These are phyloP conservation scores for Drosophila lacicola DNA, from an alignment of 2,888 invertebrate genomes.

Conservation along the genomic window DNA sequence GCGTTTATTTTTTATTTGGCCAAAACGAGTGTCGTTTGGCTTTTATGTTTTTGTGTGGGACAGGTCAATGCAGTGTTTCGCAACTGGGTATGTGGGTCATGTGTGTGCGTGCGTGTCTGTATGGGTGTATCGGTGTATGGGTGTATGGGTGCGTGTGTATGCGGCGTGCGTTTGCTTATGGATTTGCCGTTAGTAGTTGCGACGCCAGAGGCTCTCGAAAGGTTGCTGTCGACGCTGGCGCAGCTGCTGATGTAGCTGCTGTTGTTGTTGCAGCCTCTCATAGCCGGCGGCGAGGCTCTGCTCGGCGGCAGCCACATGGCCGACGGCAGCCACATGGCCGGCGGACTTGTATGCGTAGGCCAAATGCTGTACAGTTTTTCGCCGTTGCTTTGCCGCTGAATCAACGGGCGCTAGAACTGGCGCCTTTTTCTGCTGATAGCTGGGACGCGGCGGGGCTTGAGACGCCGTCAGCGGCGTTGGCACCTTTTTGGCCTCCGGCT, in stretches of 20 bases:
- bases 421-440: background rate
- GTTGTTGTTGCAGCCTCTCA: slow-evolving; percentile 29
- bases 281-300: background rate
- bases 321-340: background rate
- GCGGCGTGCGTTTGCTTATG: background rate
- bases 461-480: background rate
- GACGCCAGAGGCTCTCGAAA: slow-evolving; percentile 46
- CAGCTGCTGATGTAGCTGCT: slow-evolving; percentile 32
- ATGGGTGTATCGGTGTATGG: background rate
- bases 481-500: background rate
- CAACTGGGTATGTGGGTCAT: slow-evolving; percentile 37
- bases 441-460: background rate
- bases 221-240: slow-evolving; percentile 43
- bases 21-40: slow-evolving; percentile 28
- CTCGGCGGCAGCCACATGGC: background rate
- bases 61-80: slow-evolving; percentile 34
- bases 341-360: background rate
- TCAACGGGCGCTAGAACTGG: background rate
- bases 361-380: background rate
- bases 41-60: slow-evolving; percentile 20
- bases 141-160: background rate
- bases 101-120: slow-evolving; percentile 2
- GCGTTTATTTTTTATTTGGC: slow-evolving; percentile 19
- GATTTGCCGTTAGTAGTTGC: slow-evolving; percentile 27
- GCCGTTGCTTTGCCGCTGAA: background rate